Base-by-base conservation (phyloP, 2,797 vertebrate species). In the Trematomus bernacchii region DNA sequence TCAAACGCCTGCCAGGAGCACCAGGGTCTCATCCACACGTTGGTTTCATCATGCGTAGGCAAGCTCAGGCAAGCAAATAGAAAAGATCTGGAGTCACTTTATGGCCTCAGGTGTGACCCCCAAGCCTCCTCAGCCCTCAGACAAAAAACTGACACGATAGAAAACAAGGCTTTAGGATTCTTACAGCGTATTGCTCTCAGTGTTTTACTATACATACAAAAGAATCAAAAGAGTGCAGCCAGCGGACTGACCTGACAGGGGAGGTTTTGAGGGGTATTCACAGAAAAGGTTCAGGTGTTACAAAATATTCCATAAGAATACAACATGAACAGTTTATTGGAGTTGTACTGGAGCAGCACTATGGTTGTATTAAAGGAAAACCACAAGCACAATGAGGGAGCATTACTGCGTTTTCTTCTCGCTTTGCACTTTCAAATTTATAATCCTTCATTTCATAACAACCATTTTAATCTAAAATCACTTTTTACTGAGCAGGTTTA, bases 141-240 rank as follows among this genome's bases (percentile, higher is more conserved):
- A 81, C 63, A 71, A 80, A 80, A 85, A 86, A 75, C 59, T 47
- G 76, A 89, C 89, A 86, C 65, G 15, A 82, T 90, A 93, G 79
- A 91, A 93, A 93, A 93, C 91, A 90, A 93, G 91, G 90, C 88
- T 82, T 71, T 30, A 86, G 84, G 89, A 82, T 86, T 90, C 87
- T 82, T 83, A 87, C 90, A 89, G 87, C 82, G 85, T 94, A 94
- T 95, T 94, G 93, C 94, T 95, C 92, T 91, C 80, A 79, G 83
- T 87, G 76, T 90, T 86, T 87, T 69, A 85, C 88, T 88, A 73
- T 79, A 89, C 85, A 90, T 92, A 94, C 58, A 94, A 94, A 94
- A 92, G 82, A 87, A 71, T 87, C 73, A 84, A 83, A 82, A 77
- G 80, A 87, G 84, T 71, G 75, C 79, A 81, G 86, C 77, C 84